phyloP scores from a whole-genome alignment of 2,797 vertebrate species.

The Pteronotus mesoamericanus region DNA sequence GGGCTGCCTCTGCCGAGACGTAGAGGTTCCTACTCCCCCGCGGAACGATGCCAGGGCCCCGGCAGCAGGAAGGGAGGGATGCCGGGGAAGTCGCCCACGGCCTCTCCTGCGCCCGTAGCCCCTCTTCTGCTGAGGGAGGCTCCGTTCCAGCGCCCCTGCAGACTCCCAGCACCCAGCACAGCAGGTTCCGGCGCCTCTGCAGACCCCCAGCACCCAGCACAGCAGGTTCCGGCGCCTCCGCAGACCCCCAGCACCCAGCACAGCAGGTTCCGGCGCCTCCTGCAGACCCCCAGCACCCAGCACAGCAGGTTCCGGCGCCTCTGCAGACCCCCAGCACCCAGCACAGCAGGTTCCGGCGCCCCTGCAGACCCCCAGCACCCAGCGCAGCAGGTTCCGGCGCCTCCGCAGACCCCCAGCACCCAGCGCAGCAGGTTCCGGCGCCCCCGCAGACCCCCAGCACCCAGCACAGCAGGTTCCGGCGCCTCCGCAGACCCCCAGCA shows the following conservation, averaged over 20 bases:
- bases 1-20: neutral
- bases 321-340: rapidly evolving
- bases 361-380: rapidly evolving
- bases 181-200: neutral
- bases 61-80: neutral
- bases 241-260: rapidly evolving
- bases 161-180: neutral
- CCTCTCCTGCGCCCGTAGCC: neutral
- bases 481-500: rapidly evolving
- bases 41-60: neutral
- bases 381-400: neutral
- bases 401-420: rapidly evolving
- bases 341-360: neutral
- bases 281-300: rapidly evolving
- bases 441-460: rapidly evolving
- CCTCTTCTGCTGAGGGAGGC: neutral
- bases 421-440: neutral
- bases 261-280: neutral
- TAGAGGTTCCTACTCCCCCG: neutral
- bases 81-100: neutral
- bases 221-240: neutral
- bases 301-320: neutral
- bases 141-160: neutral
- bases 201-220: rapidly evolving
- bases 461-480: neutral